Evolutionary conservation across 2,888 invertebrate species (phyloP).

Genomic region (Mythimna albipuncta): DNA sequence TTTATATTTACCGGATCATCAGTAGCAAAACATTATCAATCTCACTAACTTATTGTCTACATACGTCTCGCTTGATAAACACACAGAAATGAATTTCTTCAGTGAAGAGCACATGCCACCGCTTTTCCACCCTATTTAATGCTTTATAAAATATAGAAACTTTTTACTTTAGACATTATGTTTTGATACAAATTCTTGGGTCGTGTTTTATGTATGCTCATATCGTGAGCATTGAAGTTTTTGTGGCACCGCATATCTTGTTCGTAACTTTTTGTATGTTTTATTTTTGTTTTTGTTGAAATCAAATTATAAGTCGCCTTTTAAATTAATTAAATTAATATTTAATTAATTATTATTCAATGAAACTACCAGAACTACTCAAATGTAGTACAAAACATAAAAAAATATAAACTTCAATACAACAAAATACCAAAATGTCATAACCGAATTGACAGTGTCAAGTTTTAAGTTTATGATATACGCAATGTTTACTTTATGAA

Average conservation of each 20-base stretch:
- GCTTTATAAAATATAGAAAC: constrained; percentile 58
- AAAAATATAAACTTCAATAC: too few species aligned
- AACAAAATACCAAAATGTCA: too few species aligned
- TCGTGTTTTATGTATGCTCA: constrained; percentile 68
- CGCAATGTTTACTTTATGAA: too few species aligned
- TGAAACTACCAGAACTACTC: too few species aligned
- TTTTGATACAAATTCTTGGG: constrained; percentile 61
- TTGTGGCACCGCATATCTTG: constrained; percentile 25
- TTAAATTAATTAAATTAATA: too few species aligned
- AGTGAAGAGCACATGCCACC: constrained; percentile 41
- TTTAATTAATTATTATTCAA: too few species aligned
- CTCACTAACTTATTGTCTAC: constrained; percentile 51
- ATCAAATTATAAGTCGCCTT: constrained; percentile 15
- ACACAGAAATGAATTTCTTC: constrained; percentile 51
- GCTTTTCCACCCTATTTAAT: constrained; percentile 24
- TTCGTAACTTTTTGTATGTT: constrained; percentile 31
- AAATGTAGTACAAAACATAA: too few species aligned
- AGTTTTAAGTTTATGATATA: too few species aligned
- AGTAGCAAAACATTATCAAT: constrained; percentile 45
- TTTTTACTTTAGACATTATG: constrained; percentile 63
- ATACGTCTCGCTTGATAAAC: constrained; percentile 50
- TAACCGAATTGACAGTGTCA: too few species aligned
- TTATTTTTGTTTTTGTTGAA: constrained; percentile 11
- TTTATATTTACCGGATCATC: constrained; percentile 8
- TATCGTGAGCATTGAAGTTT: constrained; percentile 61